Evolutionary conservation across 2,888 invertebrate species (phyloP).

Genomic region (Troilus luridus): DNA sequence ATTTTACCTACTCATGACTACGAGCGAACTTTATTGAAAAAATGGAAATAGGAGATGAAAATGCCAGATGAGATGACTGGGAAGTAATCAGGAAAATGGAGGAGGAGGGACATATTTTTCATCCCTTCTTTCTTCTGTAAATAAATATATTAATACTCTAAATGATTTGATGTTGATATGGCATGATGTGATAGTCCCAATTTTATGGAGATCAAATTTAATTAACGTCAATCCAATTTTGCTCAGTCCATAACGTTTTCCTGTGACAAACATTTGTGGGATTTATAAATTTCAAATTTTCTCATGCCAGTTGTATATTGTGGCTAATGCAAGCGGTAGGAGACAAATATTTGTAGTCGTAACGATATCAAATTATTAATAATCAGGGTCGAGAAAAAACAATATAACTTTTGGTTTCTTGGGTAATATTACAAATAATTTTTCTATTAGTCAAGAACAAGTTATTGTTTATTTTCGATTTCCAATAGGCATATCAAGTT

Average conservation of each 20-base stretch:
- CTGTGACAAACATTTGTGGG: neutral
- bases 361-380: too few species aligned
- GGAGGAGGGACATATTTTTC: neutral
- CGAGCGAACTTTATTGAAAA: neutral
- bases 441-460: too few species aligned
- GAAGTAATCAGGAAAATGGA: slow-evolving; percentile 8
- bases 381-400: too few species aligned
- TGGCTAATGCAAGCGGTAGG: too few species aligned
- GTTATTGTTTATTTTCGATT: too few species aligned
- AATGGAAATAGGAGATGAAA: slow-evolving; percentile 24
- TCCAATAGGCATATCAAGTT: too few species aligned
- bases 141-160: slow-evolving; percentile 4
- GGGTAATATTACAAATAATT: too few species aligned
- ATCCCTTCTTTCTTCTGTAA: neutral
- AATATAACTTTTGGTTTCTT: too few species aligned
- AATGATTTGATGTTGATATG: slow-evolving; percentile 8
- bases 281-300: neutral
- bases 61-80: slow-evolving; percentile 14
- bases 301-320: too few species aligned
- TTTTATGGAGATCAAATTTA: slow-evolving; percentile 1
- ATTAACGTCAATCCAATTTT: neutral
- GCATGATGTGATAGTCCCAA: neutral
- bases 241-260: neutral
- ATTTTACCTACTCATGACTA: slow-evolving; percentile 4
- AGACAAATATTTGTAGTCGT: too few species aligned